Conservation (phyloP, 2,113 vertebrate genomes). For the Phylloscopus trochilus region DNA sequence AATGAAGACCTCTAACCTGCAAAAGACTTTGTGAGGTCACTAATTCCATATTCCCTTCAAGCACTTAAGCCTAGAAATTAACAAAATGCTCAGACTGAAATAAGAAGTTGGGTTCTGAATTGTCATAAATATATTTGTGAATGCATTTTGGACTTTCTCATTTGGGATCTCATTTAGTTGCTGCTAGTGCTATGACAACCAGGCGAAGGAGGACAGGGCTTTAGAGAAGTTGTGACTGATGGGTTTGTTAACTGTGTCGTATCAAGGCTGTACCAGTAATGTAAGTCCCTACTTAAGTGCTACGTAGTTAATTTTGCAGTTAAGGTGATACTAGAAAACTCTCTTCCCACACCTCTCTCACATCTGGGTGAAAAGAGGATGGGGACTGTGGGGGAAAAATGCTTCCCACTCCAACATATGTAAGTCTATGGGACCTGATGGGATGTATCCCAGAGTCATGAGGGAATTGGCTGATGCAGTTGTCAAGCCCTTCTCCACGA, state of each 20-base stretch:
- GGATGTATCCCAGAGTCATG: background rate
- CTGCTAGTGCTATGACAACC: background rate
- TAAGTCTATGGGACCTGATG: background rate
- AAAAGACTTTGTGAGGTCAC: background rate
- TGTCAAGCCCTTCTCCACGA: background rate
- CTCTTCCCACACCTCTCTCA: background rate
- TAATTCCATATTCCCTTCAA: background rate
- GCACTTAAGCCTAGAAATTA: background rate
- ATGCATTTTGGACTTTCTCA: background rate
- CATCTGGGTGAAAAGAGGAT: background rate
- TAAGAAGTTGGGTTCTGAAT: background rate
- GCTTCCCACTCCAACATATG: background rate
- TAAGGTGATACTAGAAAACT: background rate
- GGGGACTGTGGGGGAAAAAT: background rate
- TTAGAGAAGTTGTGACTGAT: background rate
- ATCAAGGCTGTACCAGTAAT: background rate
- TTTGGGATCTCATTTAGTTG: background rate
- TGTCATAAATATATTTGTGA: background rate
- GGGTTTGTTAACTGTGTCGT: background rate
- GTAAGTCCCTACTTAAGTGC: background rate
- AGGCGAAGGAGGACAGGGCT: background rate
- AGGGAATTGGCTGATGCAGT: background rate
- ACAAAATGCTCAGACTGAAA: background rate
- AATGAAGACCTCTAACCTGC: background rate
- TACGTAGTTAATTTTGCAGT: background rate